These are phyloP conservation scores for Melanostoma scalare DNA, from an alignment of 2,888 invertebrate genomes.

Conservation along the genomic window DNA sequence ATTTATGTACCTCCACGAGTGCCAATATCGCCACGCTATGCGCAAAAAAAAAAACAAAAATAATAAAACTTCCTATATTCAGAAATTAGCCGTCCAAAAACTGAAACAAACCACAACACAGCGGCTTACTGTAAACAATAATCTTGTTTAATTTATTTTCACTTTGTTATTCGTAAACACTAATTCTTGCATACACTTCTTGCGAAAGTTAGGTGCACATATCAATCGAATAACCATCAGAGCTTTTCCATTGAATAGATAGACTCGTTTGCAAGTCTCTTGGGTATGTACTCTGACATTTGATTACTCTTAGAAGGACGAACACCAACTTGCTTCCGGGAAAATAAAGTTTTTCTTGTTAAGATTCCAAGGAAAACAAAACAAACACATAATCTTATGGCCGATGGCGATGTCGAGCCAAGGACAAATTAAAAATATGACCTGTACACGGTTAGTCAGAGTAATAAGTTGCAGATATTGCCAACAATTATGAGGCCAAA, in stretches of 20 bases:
- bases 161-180: conserved; percentile 7
- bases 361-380: no score
- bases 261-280: conserved; percentile 8
- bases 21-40: no score
- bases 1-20: no score
- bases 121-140: conserved; percentile 20
- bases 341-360: no score
- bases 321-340: no score
- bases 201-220: not conserved
- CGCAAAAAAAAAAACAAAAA: no score
- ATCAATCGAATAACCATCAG: not conserved
- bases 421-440: no score
- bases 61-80: conserved; percentile 12
- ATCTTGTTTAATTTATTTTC: conserved; percentile 30
- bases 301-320: conserved; percentile 14
- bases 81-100: conserved; percentile 12
- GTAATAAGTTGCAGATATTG: no score
- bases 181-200: not conserved
- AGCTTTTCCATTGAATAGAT: not conserved
- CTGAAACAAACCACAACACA: conserved; percentile 37
- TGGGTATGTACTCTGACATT: conserved; percentile 26
- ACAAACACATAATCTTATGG: no score
- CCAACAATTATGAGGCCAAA: no score
- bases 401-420: no score
- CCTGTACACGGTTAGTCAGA: no score